These are phyloP conservation scores for Stegana nigrithorax DNA, from an alignment of 2,888 invertebrate species.

Conservation along the genomic window DNA sequence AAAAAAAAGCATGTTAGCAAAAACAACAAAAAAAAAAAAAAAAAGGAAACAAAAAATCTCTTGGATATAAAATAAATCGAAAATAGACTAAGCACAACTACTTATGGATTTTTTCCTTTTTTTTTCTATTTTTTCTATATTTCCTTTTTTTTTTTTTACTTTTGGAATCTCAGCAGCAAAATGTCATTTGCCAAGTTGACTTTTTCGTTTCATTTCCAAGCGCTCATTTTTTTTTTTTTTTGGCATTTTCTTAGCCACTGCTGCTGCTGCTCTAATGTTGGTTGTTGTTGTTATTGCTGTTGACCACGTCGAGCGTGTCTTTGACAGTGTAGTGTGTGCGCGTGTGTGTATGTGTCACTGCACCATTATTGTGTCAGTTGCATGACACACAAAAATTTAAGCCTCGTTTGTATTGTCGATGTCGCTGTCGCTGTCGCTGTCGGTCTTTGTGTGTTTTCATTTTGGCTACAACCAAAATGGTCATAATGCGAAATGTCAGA, in stretches of 20 bases:
- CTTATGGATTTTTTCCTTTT: slow-evolving; percentile 6
- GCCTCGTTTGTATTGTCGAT: neutral
- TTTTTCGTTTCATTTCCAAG: neutral
- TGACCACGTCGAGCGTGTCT: slow-evolving; percentile 14
- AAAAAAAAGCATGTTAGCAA: too few species aligned
- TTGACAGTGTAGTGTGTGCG: neutral
- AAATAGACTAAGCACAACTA: too few species aligned
- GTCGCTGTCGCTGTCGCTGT: slow-evolving; percentile 1
- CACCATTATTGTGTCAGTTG: slow-evolving; percentile 16
- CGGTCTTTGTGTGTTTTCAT: slow-evolving; percentile 22
- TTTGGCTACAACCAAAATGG: slow-evolving; percentile 40
- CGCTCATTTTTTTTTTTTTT: neutral
- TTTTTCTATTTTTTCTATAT: too few species aligned
- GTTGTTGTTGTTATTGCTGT: neutral
- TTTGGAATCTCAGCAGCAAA: slow-evolving; percentile 10
- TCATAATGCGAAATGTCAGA: slow-evolving; percentile 50
- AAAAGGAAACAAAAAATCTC: too few species aligned
- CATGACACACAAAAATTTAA: slow-evolving; percentile 11
- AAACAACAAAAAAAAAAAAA: too few species aligned
- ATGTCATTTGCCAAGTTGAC: slow-evolving; percentile 11
- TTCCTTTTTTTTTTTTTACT: too few species aligned
- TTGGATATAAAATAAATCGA: too few species aligned
- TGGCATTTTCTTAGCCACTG: neutral
- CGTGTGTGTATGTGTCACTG: neutral
- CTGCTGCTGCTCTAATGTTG: too few species aligned